Base-by-base conservation (phyloP, 2,113 vertebrate genomes). In the Dromas ardeola region DNA sequence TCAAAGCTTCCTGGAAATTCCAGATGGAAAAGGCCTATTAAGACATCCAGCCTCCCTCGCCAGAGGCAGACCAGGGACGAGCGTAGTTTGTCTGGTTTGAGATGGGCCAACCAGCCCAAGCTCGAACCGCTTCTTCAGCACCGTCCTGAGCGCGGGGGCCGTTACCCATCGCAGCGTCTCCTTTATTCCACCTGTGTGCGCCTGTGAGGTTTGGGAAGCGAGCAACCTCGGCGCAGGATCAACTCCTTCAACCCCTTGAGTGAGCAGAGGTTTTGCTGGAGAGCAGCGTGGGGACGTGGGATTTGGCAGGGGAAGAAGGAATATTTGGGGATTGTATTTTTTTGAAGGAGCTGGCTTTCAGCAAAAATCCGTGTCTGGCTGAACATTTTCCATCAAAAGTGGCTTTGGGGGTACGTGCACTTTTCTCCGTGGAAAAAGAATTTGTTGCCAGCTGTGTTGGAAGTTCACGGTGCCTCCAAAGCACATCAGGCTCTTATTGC, bases 191-290 rank as follows among this genome's bases (percentile, higher is more conserved):
- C n/a, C 81, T 6, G 49, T 3, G 40, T 13, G 14, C 3, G 3
- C 14, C 65, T 29, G 17, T 14, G 21, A 11, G 13, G 23, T 56
- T 17, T 63, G 80, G 69, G 42, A 79, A 30, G 30, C 0, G 3
- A 58, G 26, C 5, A 38, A 21, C n/a, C 12, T 42, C 1, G 0
- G 4, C 17, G 8, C 1, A 2, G 47, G 47, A 26, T 43, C 52
- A 11, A 3, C 11, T 17, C 38, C 38, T 50, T 26, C 10, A 69
- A 20, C 10, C 36, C 62, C 42, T 13, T 40, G 52, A 56, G 36
- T 2, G 22, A 81, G 52, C 42, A n/a, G 62, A 47, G 1, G 3
- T 30, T 72, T 43, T 29, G 45, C 38, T 27, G 50, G 38, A 73
- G 42, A 58, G 25, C 30, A 21, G n/a, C 15, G 1, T 6, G 47